Percentiles rank a stretch among this genome's conserved stretches.
phyloP scores from a whole-genome alignment of 2,797 vertebrate genomes.

The Hydrocynus forskahlii region DNA sequence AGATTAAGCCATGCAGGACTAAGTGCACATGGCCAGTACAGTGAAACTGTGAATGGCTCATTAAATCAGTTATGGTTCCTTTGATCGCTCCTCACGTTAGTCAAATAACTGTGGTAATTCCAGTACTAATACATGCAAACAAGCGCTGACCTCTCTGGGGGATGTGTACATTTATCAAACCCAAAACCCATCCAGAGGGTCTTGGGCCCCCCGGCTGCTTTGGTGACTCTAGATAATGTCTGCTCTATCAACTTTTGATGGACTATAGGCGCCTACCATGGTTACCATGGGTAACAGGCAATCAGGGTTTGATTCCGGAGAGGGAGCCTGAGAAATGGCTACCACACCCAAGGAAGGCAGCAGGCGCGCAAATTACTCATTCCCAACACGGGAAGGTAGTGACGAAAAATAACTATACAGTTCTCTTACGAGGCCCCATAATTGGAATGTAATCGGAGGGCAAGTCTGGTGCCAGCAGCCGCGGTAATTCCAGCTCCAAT shows the following conservation, averaged over 20 bases:
- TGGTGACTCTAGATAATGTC: slow-evolving; percentile 57
- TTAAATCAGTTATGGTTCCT: slow-evolving; percentile 1
- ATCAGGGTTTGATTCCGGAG: slow-evolving; percentile 7
- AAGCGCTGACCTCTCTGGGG: not conserved
- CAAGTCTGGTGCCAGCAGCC: slow-evolving; percentile 14
- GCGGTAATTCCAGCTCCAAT: slow-evolving; percentile 36
- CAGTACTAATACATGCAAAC: slow-evolving; percentile 49
- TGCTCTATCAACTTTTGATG: slow-evolving; percentile 57
- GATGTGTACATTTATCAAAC: not conserved
- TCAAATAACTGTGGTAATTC: slow-evolving; percentile 46
- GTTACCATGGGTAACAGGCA: slow-evolving; percentile 32
- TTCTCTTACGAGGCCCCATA: slow-evolving; percentile 4
- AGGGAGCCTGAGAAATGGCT: not conserved
- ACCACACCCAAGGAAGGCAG: slow-evolving; percentile 53
- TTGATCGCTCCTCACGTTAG: slow-evolving; percentile 18
- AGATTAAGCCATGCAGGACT: no score
- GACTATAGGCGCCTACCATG: no score
- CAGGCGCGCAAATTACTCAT: slow-evolving; percentile 5
- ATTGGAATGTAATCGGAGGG: slow-evolving; percentile 20
- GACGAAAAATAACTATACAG: not conserved
- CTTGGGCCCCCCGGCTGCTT: not conserved
- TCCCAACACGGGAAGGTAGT: slow-evolving; percentile 11
- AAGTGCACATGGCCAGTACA: no score
- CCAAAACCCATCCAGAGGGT: not conserved
- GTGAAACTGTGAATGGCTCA: no score